Percentiles rank a stretch among this genome's conserved stretches.
Evolutionary conservation across 2,888 invertebrate genomes (phyloP).

Genomic region (Artemia sinica): DNA sequence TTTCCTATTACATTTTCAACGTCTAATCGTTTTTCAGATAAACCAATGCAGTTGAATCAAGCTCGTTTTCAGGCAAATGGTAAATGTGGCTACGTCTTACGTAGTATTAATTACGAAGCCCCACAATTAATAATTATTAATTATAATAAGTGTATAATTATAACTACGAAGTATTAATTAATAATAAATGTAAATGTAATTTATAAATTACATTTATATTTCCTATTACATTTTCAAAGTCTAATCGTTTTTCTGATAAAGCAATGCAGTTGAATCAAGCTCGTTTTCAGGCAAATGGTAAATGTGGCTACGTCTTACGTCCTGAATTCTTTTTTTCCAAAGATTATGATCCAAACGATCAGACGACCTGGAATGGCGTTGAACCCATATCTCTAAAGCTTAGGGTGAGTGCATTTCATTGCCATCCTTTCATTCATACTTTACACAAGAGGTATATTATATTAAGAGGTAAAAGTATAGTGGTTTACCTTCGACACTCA

Average conservation of each 20-base stretch:
- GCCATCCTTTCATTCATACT: background rate
- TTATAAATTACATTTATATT: too few relatives aligned
- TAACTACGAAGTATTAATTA: too few relatives aligned
- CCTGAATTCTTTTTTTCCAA: conserved; percentile 72
- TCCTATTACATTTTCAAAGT: too few relatives aligned
- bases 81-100: conserved; percentile 73
- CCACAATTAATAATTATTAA: too few relatives aligned
- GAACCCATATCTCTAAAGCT: conserved; percentile 48
- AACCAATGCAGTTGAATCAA: conserved; percentile 87
- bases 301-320: conserved; percentile 77
- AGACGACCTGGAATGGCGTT: conserved; percentile 40
- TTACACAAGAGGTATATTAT: background rate
- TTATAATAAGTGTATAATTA: too few relatives aligned
- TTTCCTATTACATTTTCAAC: too few relatives aligned
- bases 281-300: conserved; percentile 76
- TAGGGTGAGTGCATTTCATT: conserved; percentile 33
- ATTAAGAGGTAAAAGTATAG: background rate
- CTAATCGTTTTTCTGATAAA: conserved; percentile 42
- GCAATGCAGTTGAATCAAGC: conserved; percentile 91
- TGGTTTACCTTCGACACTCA: background rate
- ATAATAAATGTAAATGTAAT: too few relatives aligned
- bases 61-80: conserved; percentile 85
- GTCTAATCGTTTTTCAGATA: conserved; percentile 39
- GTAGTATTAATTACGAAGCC: too few relatives aligned
- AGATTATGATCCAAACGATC: conserved; percentile 58